A percentile compares a stretch with the other conserved stretches of the same genome.
phyloP scores from a whole-genome alignment of 2,113 vertebrate species.

The Megaceryle torquata region DNA sequence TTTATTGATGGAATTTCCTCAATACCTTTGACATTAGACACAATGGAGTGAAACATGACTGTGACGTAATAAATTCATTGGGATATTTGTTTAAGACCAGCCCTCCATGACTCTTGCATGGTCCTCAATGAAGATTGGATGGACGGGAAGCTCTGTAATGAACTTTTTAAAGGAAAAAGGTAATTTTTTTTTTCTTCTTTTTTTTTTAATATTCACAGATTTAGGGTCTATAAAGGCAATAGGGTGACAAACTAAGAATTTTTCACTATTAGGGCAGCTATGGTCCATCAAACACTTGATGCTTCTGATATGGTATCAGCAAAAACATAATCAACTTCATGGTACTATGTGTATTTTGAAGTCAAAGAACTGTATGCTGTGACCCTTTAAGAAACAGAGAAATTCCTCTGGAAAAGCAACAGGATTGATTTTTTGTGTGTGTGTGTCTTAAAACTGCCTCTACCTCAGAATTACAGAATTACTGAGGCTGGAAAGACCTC shows the following conservation, averaged over 20 bases:
- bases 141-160: background rate
- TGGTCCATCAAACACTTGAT: background rate
- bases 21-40: constrained; percentile 48
- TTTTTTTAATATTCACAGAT: background rate
- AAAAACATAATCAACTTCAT: background rate
- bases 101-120: constrained; percentile 3
- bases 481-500: no score
- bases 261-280: background rate
- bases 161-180: background rate
- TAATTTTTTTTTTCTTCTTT: no score
- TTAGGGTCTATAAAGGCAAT: background rate
- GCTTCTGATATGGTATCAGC: background rate
- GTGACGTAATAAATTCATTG: constrained; percentile 24
- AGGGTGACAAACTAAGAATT: background rate
- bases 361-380: background rate
- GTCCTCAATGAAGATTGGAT: background rate
- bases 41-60: constrained; percentile 1
- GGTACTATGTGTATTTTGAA: background rate
- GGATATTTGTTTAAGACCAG: constrained; percentile 52
- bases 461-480: background rate
- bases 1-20: constrained; percentile 56
- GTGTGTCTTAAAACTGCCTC: background rate
- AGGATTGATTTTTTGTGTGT: background rate
- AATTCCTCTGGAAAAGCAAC: background rate
- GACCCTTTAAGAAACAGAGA: background rate